Conservation (phyloP, 1,140 invertebrate species). For the Hermatobates lingyangjiaoensis region DNA sequence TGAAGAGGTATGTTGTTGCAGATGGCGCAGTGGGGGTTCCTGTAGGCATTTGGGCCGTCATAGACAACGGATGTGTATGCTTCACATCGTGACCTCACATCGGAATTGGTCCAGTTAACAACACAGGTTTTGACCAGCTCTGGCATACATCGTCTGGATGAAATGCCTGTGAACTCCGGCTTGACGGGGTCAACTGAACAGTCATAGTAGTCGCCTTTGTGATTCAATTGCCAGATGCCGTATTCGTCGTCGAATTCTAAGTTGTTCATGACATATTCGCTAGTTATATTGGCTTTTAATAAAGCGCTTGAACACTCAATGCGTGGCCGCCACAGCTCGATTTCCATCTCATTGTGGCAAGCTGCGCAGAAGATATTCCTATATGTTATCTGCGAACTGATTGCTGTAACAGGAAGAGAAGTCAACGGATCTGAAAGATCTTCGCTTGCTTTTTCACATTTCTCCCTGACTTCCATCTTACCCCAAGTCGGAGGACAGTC, state of each 20-base stretch:
- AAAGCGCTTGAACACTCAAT: conserved; percentile 25
- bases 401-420: conserved; percentile 26
- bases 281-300: conserved; percentile 13
- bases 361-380: conserved; percentile 34
- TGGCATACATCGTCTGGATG: conserved; percentile 18
- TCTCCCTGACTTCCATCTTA: conserved; percentile 16
- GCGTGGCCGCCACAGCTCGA: conserved; percentile 26
- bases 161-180: conserved; percentile 13
- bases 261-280: conserved; percentile 9
- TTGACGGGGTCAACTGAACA: conserved; percentile 18
- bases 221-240: conserved; percentile 12
- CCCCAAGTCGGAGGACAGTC: conserved; percentile 25
- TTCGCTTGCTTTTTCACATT: conserved; percentile 13
- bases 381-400: conserved; percentile 28
- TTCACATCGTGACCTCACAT: conserved; percentile 21
- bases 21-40: conserved; percentile 35
- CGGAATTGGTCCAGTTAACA: conserved; percentile 21
- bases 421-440: conserved; percentile 25
- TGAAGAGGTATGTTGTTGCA: conserved; percentile 30
- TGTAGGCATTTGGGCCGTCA: conserved; percentile 23
- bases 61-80: conserved; percentile 28
- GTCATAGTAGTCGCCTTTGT: conserved; percentile 10
- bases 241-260: conserved; percentile 4
- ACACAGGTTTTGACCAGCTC: conserved; percentile 21
- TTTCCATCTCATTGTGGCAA: conserved; percentile 27